Percentiles rank a stretch among this genome's conserved stretches.
Evolutionary conservation across 1,140 invertebrate species (phyloP).

Genomic region (Zaprionus kolodkinae): DNA sequence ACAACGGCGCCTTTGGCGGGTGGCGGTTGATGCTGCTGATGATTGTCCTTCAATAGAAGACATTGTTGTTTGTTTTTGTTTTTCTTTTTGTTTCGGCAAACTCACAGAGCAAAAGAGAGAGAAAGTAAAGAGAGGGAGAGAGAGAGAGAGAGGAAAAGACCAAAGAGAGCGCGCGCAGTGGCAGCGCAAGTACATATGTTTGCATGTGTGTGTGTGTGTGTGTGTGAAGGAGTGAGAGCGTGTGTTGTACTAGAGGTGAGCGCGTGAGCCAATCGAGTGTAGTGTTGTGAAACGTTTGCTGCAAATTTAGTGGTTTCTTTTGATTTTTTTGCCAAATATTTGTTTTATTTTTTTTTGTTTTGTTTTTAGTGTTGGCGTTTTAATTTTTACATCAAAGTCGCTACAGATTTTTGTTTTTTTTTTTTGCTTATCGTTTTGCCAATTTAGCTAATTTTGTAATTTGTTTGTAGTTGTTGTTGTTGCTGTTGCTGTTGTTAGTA

Average conservation of each 20-base stretch:
- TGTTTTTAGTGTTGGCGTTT: slow-evolving; percentile 46
- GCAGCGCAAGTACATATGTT: slow-evolving; percentile 23
- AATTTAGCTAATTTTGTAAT: slow-evolving; percentile 41
- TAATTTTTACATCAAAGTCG: slow-evolving; percentile 57
- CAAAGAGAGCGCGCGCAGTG: slow-evolving; percentile 16
- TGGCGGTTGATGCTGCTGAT: slow-evolving; percentile 59
- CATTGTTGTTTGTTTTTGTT: slow-evolving; percentile 38
- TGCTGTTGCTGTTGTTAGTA: slow-evolving; percentile 58
- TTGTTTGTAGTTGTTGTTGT: slow-evolving; percentile 41
- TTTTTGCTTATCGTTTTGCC: slow-evolving; percentile 41
- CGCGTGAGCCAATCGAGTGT: slow-evolving; percentile 50
- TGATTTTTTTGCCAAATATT: slow-evolving; percentile 57
- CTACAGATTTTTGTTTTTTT: slow-evolving; percentile 28
- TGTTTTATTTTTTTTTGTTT: slow-evolving; percentile 53
- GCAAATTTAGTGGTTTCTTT: slow-evolving; percentile 29
- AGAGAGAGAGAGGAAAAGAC: slow-evolving; percentile 11
- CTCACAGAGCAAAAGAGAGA: slow-evolving; percentile 27
- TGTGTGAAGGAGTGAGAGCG: background rate
- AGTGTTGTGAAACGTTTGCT: slow-evolving; percentile 26
- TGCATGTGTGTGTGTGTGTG: background rate
- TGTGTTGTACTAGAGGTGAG: slow-evolving; percentile 20
- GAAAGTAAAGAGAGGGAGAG: slow-evolving; percentile 17
- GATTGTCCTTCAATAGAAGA: slow-evolving; percentile 80
- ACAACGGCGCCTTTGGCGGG: slow-evolving; percentile 47
- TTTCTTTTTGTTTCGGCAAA: slow-evolving; percentile 42